phyloP scores from a whole-genome alignment of 2,797 vertebrate species.

The Poecile montanus region DNA sequence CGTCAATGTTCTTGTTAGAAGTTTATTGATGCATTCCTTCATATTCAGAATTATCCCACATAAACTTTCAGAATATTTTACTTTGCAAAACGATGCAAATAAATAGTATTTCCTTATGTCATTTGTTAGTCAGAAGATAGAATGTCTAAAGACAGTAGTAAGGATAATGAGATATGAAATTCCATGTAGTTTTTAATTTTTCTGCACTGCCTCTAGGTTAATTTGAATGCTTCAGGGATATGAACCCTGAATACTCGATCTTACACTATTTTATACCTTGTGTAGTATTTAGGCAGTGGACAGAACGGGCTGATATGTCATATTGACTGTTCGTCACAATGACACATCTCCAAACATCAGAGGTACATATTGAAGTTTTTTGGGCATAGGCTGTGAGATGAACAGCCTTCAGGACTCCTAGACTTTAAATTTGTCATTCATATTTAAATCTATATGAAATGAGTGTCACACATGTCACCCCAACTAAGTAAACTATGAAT shows the following conservation, averaged over 20 bases:
- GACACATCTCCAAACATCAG: not conserved
- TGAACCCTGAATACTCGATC: not conserved
- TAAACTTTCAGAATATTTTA: constrained; percentile 42
- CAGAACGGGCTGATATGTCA: not conserved
- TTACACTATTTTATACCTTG: not conserved
- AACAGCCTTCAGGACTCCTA: not conserved
- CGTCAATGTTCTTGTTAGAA: constrained; percentile 17
- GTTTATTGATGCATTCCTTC: constrained; percentile 19
- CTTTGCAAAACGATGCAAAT: constrained; percentile 45
- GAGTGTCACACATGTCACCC: not conserved
- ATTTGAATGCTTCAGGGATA: constrained; percentile 37
- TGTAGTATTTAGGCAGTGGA: not conserved
- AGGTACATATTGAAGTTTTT: not conserved
- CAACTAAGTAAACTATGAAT: not conserved
- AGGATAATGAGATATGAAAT: constrained; percentile 30
- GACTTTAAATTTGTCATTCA: not conserved
- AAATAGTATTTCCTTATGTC: constrained; percentile 46
- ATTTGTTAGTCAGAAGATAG: constrained; percentile 42
- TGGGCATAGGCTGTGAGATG: not conserved
- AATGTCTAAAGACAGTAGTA: constrained; percentile 41
- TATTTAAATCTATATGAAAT: not conserved
- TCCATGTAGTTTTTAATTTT: not conserved
- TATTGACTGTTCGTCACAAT: not conserved
- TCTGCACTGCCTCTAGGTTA: constrained; percentile 1
- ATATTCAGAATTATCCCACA: constrained; percentile 23